Conservation (phyloP, 2,113 vertebrate genomes). For the Tamias sibiricus region DNA sequence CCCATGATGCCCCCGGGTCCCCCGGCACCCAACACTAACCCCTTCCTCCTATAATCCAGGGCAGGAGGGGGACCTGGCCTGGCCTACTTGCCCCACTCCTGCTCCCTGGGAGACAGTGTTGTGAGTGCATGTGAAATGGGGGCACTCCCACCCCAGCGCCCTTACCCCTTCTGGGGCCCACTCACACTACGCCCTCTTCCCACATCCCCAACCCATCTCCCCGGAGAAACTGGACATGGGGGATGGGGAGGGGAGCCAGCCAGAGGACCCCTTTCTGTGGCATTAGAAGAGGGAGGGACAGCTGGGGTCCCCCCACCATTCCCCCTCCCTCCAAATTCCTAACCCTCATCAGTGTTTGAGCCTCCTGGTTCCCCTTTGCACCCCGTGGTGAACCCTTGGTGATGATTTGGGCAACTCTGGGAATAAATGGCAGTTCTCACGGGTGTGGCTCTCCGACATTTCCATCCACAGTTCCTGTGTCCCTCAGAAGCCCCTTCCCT, state of each 20-base stretch:
- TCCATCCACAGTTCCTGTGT: not conserved
- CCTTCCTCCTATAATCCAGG: slow-evolving; percentile 89
- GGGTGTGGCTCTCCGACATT: not conserved
- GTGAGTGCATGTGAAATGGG: slow-evolving; percentile 81
- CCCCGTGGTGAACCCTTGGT: slow-evolving; percentile 71
- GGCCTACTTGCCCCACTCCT: not conserved
- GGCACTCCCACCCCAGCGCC: slow-evolving; percentile 17
- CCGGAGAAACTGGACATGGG: slow-evolving; percentile 34
- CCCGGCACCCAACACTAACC: slow-evolving; percentile 88
- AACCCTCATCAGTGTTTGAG: slow-evolving; percentile 74
- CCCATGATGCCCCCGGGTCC: slow-evolving; percentile 89
- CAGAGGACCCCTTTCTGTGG: slow-evolving; percentile 64
- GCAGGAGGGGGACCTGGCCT: slow-evolving; percentile 4
- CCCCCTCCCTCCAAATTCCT: not conserved
- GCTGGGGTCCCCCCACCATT: not conserved
- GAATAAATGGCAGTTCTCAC: slow-evolving; percentile 80
- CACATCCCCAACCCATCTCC: not conserved
- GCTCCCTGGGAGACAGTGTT: slow-evolving; percentile 64
- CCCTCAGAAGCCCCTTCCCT: not conserved
- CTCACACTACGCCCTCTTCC: slow-evolving; percentile 78
- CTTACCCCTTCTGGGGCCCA: slow-evolving; percentile 45
- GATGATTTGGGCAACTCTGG: slow-evolving; percentile 77
- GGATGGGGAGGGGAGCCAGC: slow-evolving; percentile 6
- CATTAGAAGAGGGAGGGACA: slow-evolving; percentile 70
- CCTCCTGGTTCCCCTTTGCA: not conserved